phyloP scores from a whole-genome alignment of 2,113 vertebrate genomes.

The Benitochromis conjunctus region DNA sequence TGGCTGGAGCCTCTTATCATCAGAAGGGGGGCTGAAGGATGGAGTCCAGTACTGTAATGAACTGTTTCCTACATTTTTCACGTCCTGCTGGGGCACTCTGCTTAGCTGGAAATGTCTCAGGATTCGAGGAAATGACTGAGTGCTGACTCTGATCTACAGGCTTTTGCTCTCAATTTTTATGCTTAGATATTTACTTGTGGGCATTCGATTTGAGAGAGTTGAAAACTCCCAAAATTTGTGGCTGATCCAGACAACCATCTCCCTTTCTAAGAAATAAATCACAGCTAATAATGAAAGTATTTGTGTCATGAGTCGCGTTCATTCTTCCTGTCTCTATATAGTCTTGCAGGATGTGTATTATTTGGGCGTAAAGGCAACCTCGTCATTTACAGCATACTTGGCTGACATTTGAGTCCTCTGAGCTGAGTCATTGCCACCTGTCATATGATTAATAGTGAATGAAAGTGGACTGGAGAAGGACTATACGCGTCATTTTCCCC shows the following conservation, averaged over 20 bases:
- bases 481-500: not conserved
- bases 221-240: not conserved
- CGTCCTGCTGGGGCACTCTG: not conserved
- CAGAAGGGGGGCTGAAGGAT: not conserved
- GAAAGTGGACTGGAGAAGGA: not conserved
- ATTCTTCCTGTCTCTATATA: not conserved
- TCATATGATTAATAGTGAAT: not conserved
- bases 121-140: not conserved
- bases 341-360: not conserved
- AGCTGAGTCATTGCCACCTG: slow-evolving; percentile 15
- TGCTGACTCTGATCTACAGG: not conserved
- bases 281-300: not conserved
- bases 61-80: not conserved
- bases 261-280: not conserved
- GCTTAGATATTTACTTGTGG: not conserved
- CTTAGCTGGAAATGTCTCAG: not conserved
- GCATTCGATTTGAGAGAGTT: not conserved
- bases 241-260: not conserved
- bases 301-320: not conserved
- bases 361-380: not conserved
- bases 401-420: not conserved
- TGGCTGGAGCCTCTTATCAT: accelerated
- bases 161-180: not conserved
- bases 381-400: not conserved
- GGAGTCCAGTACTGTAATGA: not conserved